phyloP scores from a whole-genome alignment of 2,113 vertebrate species.

The Ctenomys sociabilis region DNA sequence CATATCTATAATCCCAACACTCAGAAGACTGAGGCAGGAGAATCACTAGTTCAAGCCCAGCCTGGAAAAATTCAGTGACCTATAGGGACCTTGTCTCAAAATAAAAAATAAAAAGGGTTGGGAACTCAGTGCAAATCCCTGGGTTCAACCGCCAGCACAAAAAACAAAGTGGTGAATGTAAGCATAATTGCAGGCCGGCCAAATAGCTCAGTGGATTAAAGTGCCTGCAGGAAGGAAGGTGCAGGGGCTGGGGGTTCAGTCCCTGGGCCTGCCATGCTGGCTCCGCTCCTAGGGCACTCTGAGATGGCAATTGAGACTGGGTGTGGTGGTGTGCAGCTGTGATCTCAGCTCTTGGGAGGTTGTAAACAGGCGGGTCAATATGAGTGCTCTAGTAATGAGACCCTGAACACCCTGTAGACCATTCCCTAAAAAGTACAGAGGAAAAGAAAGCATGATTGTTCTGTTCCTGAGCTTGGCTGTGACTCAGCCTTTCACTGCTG shows the following conservation, averaged over 20 bases:
- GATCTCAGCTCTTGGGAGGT: too few relatives aligned
- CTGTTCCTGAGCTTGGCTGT: background rate
- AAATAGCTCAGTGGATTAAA: too few relatives aligned
- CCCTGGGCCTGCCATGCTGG: too few relatives aligned
- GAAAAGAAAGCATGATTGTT: fast-evolving
- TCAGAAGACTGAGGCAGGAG: background rate
- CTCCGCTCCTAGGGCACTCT: too few relatives aligned
- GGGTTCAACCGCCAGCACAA: background rate
- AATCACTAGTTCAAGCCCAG: background rate
- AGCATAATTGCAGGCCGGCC: background rate
- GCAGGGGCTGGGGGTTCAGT: too few relatives aligned
- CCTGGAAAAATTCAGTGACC: background rate
- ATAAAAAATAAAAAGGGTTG: background rate
- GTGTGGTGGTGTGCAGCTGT: too few relatives aligned
- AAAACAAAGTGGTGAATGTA: fast-evolving
- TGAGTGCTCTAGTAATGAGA: too few relatives aligned
- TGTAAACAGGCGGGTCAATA: too few relatives aligned
- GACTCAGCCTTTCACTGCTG: fast-evolving
- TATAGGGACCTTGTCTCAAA: background rate
- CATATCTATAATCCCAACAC: background rate
- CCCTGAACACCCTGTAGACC: too few relatives aligned
- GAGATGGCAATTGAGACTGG: too few relatives aligned
- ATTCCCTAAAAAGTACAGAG: too few relatives aligned
- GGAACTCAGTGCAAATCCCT: background rate
- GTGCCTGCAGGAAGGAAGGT: too few relatives aligned